Conservation (phyloP, 2,113 vertebrate species). For the Percopsis transmontana region DNA sequence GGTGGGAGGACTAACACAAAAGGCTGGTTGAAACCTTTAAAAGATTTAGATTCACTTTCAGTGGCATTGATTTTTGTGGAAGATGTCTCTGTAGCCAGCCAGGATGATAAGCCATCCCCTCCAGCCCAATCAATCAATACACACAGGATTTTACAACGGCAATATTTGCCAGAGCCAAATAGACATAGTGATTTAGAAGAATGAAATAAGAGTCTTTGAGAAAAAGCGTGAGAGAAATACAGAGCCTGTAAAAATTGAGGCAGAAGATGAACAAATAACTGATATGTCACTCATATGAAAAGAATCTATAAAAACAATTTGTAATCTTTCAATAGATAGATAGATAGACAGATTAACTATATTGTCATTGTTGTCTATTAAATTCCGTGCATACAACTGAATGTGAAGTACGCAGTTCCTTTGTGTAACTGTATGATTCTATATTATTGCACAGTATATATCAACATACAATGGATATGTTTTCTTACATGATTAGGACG, state of each 20-base stretch:
- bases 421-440: too few relatives aligned
- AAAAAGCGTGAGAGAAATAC: not conserved
- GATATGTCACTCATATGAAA: too few relatives aligned
- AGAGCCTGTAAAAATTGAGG: not conserved
- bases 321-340: too few relatives aligned
- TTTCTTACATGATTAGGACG: too few relatives aligned
- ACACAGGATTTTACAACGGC: slow-evolving; percentile 41
- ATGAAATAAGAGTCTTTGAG: slow-evolving; percentile 8
- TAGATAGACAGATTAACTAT: too few relatives aligned
- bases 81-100: slow-evolving; percentile 64
- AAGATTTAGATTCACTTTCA: slow-evolving; percentile 61
- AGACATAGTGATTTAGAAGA: slow-evolving; percentile 36
- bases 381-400: too few relatives aligned
- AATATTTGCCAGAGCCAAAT: slow-evolving; percentile 57
- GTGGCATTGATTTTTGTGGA: slow-evolving; percentile 66
- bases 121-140: slow-evolving; percentile 53
- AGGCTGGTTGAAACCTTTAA: slow-evolving; percentile 24
- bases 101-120: slow-evolving; percentile 51
- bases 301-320: too few relatives aligned
- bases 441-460: too few relatives aligned
- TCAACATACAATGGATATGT: too few relatives aligned
- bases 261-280: slow-evolving; percentile 6
- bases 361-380: too few relatives aligned
- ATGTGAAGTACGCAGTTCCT: too few relatives aligned
- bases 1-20: slow-evolving; percentile 36